Base-by-base conservation (phyloP, 2,797 vertebrate species). In the Pelodytes ibericus region DNA sequence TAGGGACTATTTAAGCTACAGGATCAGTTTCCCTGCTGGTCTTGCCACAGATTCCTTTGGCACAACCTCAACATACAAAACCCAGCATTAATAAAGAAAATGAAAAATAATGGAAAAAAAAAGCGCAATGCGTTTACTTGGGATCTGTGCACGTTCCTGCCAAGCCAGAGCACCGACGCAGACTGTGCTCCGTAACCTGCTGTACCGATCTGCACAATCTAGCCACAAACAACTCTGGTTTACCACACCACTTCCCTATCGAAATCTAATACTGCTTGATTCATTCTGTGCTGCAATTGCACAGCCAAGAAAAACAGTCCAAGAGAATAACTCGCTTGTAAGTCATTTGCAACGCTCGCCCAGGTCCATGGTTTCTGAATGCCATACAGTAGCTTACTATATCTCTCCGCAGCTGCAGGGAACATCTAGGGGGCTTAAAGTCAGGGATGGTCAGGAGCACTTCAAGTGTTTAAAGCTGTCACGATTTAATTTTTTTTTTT, bases 241-340 rank as follows among this genome's bases (percentile, higher is more conserved):
- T 90, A 92, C 91, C 91, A 90, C 87, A 92, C 85, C 87, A 88
- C 89, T 92, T 92, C 88, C 90, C 91, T 84, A 83, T 88, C 81
- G 89, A 90, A 92, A 92, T 88, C 87, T 87, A 91, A 92, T 89
- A 86, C 86, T 85, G 84, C 85, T 89, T 91, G 92, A 91, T 86
- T 92, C 89, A 90, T 86, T 90, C 89, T 69, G 82, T 8, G 59
- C 86, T 78, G 80, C 87, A 67, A 74, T 62, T 73, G 75, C 31
- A 57, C 61, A 82, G 92, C 92, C 92, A 93, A 93, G 89, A 89
- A 88, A 92, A 92, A 92, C 89, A 93, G 85, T 83, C 66, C 62
- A 7, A 76, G 86, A 93, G 89, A 91, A 90, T 89, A 88, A 89
- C 83, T 82, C 79, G 88, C 88, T 89, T 92, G 89, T 90, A 57